Evolutionary conservation across 2,797 vertebrate species (phyloP), one percentile per base, ranked within the genome.

Genomic region (Chaunax sp.): DNA sequence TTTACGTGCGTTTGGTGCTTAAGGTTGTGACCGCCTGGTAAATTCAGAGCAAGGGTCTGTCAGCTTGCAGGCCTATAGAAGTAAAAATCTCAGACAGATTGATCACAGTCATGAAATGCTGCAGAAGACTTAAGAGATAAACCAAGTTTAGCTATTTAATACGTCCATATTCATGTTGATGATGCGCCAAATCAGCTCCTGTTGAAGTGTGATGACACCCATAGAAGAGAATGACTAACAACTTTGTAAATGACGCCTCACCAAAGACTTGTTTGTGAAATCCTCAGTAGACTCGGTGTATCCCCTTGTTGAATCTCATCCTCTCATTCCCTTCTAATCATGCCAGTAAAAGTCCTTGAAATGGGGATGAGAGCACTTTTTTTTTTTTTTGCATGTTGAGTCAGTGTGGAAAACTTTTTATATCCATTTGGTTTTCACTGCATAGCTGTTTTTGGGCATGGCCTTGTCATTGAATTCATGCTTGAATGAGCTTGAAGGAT

Each of bases 181-280:
- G 4, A 50, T 61, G 72, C 50, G 14, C 6, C 18, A n/a, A 43
- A 30, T 30, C 28, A 30, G 9, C 46, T 51, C 2, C 1, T n/a
- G 28, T 10, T 46, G 20, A 35, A 45, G 16, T 59, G 51, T 46
- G 15, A 56, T 64, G 41, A 26, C 40, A 4, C 19, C 52, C 14
- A 22, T 38, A 23, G 25, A 61, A 54, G 14, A 58, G 20, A 57
- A 37, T 18, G 51, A 45, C 12, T 50, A 38, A 53, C 37, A 53
- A 37, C 45, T 35, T 57, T 18, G 51, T 23, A 80, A 68, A 60
- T 33, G 18, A 59, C 18, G 26, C 63, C 37, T 75, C 60, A 61
- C 78, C 71, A 72, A 83, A 75, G 63, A 81, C 14, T 30, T 4
- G 9, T n/a, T n/a, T n/a, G n/a, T n/a, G n/a, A n/a, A n/a, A n/a